phyloP scores from a whole-genome alignment of 2,797 vertebrate genomes.

The Sebastes vulpes region DNA sequence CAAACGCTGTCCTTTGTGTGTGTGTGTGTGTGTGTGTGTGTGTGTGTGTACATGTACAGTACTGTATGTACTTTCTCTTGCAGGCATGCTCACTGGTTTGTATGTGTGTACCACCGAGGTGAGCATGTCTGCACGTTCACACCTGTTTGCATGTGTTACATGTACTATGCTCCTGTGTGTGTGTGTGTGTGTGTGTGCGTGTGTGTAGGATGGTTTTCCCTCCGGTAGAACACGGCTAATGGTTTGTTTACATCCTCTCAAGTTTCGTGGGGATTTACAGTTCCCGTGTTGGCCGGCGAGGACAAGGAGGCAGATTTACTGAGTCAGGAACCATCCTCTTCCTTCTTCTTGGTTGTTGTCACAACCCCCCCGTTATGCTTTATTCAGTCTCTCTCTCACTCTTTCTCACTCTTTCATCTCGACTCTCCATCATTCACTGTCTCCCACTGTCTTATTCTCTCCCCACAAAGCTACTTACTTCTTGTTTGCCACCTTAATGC shows the following conservation, averaged over 20 bases:
- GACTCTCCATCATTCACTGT: background rate
- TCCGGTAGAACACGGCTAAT: constrained; percentile 38
- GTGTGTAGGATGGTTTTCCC: background rate
- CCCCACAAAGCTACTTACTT: background rate
- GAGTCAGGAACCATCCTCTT: constrained; percentile 18
- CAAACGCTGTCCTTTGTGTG: background rate
- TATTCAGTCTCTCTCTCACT: background rate
- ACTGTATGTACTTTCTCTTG: background rate
- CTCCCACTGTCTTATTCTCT: background rate
- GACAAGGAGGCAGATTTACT: constrained; percentile 18
- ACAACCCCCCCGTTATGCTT: background rate
- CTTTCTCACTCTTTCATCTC: background rate
- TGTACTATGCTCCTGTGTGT: background rate
- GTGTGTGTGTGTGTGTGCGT: constrained; percentile 15
- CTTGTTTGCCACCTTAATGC: background rate
- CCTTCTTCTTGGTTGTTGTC: constrained; percentile 10
- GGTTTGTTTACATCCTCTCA: constrained; percentile 75
- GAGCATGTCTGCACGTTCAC: constrained; percentile 17
- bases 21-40: background rate
- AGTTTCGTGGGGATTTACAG: constrained; percentile 75
- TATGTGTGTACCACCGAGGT: background rate
- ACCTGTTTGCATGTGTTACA: background rate
- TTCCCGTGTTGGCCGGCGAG: constrained; percentile 36
- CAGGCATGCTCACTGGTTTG: background rate
- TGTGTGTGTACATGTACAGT: background rate